Evolutionary conservation across 2,888 invertebrate genomes (phyloP), one percentile per base, ranked within the genome.

Genomic region (Arenicola marina): DNA sequence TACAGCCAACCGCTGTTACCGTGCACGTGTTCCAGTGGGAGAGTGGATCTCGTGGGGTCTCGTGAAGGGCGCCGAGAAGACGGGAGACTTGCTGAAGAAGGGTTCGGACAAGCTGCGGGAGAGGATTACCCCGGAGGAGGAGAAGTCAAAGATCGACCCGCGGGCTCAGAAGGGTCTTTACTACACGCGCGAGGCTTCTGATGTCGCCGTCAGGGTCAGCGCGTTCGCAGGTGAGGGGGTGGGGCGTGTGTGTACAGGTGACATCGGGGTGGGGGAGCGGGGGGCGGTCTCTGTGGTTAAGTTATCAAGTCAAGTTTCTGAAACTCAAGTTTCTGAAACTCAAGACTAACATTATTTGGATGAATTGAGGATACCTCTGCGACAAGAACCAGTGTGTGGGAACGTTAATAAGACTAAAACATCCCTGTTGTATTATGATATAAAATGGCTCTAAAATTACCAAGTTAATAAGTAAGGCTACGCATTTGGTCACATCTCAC

Each of bases 171-270:
- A 85, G 71, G 86, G 88, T 2, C 83, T 88, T 34, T 86, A 88
- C 73, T 87, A 89, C 65, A 89, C 90, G 0, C 87, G 89, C 76
- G 86, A 85, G 69, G 89, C 90, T 11, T 89, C 89, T 1, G 87
- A 87, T 63, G 87, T 86, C 43, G 90, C 90, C 7, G 90, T 89
- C 4, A 86, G 87, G 75, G 88, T 90, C 59, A 90, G 90, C 11
- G 88, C 89, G 56, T 90, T 83, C 80, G 79, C 89, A 46, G 87
- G 89, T 89, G 78, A 81, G 84, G n/a, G n/a, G n/a, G n/a, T n/a
- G n/a, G 48, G 7, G 21, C 7, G 24, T 21, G 48, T 48, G 21
- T 48, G 48, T 48, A n/a, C 7, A 7, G 7, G 48, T 48, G 48
- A 11, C 21, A 21, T 11, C 24, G 48, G 7, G 24, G 48, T 48